Evolutionary conservation across 23 tunicate species (phyloP), one percentile per base, ranked within the genome.

Genomic region (Styela clava): DNA sequence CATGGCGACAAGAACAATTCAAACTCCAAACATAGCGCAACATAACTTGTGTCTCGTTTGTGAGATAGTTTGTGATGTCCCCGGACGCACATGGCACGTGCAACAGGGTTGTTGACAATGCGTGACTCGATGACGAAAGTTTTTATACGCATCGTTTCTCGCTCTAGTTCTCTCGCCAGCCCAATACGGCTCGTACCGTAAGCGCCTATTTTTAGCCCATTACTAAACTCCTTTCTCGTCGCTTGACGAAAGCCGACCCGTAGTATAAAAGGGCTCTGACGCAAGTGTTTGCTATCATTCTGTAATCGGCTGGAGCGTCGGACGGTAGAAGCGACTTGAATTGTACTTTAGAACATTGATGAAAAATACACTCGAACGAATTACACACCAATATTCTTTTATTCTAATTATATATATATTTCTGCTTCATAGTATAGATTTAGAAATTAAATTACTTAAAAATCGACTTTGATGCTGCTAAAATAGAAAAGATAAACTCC

Each of bases 191-290:
- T 0, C 56, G 56, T 12, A 44, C 56, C 71, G 71, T 67, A 67
- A 67, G 71, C 0, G 30, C 31, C 71, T 67, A 67, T 25, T 25
- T 67, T 25, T 67, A 67, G 71, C 18, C 16, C 31, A 67, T 67
- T 67, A 67, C 71, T 27, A 27, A 27, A 67, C 31, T 27, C 71
- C 71, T 67, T 67, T 67, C 71, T 67, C 71, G 71, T 67, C 71
- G 71, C 31, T 67, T 67, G 71, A 67, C 71, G 71, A 67, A 67
- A 27, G n/a, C 24, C 71, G 71, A 29, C 71, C 31, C 71, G 71
- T 22, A 67, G 71, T 67, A 67, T 67, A 67, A 67, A 67, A 67
- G 0, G 0, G 21, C 31, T 1, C 32, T 67, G 71, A 67, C 71
- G 71, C 71, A 67, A 67, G 71, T 67, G 1, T 27, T 25, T 25